phyloP scores from a whole-genome alignment of 1,140 invertebrate species.

The Leptonema lineaticorne region DNA sequence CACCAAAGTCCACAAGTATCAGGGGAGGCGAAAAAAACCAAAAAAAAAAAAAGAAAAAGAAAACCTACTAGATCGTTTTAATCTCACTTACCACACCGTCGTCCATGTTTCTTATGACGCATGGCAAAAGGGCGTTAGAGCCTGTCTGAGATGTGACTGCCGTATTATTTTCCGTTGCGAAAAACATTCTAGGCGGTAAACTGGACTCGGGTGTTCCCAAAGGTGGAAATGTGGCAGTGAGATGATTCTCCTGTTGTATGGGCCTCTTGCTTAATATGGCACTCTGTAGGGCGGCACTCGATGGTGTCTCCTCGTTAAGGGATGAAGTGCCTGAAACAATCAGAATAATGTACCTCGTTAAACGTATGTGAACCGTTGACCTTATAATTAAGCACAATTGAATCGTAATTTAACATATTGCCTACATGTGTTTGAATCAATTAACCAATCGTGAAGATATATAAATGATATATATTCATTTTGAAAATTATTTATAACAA shows the following conservation, averaged over 20 bases:
- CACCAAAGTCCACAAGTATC: neutral
- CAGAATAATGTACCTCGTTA: no score
- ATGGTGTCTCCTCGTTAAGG: conserved; percentile 11
- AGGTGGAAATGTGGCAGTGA: conserved; percentile 54
- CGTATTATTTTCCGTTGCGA: conserved; percentile 80
- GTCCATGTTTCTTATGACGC: conserved; percentile 79
- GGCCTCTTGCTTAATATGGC: conserved; percentile 36
- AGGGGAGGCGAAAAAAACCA: no score
- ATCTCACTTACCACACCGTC: conserved; percentile 76
- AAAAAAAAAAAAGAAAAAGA: neutral
- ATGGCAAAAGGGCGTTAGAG: conserved; percentile 77
- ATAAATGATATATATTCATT: no score
- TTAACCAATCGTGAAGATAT: no score
- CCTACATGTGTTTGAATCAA: no score
- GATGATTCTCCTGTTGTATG: conserved; percentile 48
- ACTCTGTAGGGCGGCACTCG: conserved; percentile 30
- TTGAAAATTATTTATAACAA: no score
- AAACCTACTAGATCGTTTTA: neutral
- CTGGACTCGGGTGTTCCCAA: conserved; percentile 45
- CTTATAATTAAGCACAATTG: no score
- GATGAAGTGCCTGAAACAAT: conserved; percentile 31
- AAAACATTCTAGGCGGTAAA: conserved; percentile 60
- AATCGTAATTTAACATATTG: no score
- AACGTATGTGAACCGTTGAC: no score
- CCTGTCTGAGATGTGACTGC: conserved; percentile 78